Evolutionary conservation across 2,888 invertebrate genomes (phyloP).

Genomic region (Erannis defoliaria): DNA sequence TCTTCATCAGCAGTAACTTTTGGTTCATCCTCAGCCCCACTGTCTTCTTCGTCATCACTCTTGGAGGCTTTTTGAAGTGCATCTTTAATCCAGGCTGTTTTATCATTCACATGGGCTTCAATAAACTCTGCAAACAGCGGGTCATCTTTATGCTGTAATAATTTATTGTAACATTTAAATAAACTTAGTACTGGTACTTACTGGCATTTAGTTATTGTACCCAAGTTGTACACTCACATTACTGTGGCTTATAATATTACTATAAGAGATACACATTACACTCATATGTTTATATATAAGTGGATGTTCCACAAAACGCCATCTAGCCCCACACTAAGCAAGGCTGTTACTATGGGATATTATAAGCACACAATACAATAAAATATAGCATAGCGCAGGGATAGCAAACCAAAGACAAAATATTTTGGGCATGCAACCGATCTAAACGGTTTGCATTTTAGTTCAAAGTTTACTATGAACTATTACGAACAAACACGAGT

Average conservation of each 20-base stretch:
- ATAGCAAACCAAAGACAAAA: too few species aligned
- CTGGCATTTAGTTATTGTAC: background rate
- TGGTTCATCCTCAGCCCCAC: conserved; percentile 66
- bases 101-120: conserved; percentile 90
- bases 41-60: conserved; percentile 66
- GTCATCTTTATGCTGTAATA: conserved; percentile 92
- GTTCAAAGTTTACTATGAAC: too few species aligned
- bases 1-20: conserved; percentile 38
- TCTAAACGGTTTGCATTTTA: too few species aligned
- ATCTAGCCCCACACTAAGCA: background rate
- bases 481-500: too few species aligned
- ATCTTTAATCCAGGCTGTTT: conserved; percentile 75
- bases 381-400: too few species aligned
- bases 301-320: background rate
- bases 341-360: too few species aligned
- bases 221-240: too few species aligned
- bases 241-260: too few species aligned
- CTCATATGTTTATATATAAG: background rate
- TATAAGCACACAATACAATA: too few species aligned
- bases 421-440: too few species aligned
- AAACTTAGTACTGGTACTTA: background rate
- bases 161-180: too few species aligned
- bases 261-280: too few species aligned
- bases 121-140: conserved; percentile 96
- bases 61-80: conserved; percentile 67